These are phyloP conservation scores for Atta colombica DNA, from an alignment of 1,140 invertebrate species.

Conservation along the genomic window DNA sequence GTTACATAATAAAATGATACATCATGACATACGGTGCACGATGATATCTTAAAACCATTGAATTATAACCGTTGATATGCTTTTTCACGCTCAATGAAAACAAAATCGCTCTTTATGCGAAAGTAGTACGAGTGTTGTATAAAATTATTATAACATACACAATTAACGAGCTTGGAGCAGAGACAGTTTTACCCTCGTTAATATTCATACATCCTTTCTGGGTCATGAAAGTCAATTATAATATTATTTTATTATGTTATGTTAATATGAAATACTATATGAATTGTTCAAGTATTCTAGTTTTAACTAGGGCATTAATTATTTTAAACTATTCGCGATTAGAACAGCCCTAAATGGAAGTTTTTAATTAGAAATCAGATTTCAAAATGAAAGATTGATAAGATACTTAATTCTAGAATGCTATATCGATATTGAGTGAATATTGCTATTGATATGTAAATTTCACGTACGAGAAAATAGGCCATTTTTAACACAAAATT, in stretches of 20 bases:
- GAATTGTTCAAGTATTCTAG: neutral
- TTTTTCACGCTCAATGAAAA: neutral
- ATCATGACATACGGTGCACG: neutral
- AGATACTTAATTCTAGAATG: neutral
- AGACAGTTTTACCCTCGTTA: neutral
- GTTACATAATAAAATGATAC: conserved; percentile 40
- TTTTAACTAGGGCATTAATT: neutral
- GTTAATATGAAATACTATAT: neutral
- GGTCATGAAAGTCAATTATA: neutral
- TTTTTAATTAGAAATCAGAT: neutral
- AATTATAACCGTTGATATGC: neutral
- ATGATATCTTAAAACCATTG: conserved; percentile 19
- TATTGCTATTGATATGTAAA: too few relatives aligned
- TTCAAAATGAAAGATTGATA: neutral
- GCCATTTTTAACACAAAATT: too few relatives aligned
- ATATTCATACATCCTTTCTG: neutral
- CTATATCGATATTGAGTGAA: too few relatives aligned
- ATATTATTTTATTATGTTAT: neutral
- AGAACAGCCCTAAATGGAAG: neutral
- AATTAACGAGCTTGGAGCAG: neutral
- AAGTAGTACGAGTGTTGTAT: neutral
- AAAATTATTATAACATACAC: conserved; percentile 2
- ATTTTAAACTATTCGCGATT: neutral
- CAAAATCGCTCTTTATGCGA: neutral
- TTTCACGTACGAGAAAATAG: too few relatives aligned